Base-by-base conservation (phyloP, 2,113 vertebrate species). In the Collichthys lucidus region DNA sequence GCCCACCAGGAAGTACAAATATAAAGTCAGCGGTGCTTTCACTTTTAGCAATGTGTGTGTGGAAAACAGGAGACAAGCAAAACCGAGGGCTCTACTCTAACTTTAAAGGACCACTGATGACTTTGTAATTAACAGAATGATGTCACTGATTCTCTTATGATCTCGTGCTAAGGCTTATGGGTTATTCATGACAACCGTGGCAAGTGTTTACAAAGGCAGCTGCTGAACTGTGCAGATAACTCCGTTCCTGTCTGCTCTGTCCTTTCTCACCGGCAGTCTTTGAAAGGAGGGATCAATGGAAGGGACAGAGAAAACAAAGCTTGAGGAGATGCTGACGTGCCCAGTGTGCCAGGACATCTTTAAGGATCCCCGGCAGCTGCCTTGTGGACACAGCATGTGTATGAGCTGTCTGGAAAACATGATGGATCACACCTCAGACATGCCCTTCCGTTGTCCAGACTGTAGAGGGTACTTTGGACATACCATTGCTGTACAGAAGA, bases 321-420 rank as follows among this genome's bases (percentile, higher is more conserved):
- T 94, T 1, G 85, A 82, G 66, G 82, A 84, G 20, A 40, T 93
- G 84, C 68, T 94, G n/a, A 94, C 61, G 10, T 95, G 94, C 71
- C 81, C 92, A 1, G 90, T 95, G 70, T 94, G 94, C 55, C 92
- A 77, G 44, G 91, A 95, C 66, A 87, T 92, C 64, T 93, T 92
- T 22, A 89, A 57, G 4, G 87, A 93, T 19, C 93, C 94, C 4
- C 83, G 73, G n/a, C 90, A 91, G 82, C 87, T 95, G 47, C 86
- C 89, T 60, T 94, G 94, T 53, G 93, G 93, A 15, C 94, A 94
- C 92, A 92, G 86, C 82, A 14, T 94, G 71, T 95, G 94, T 59
- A 40, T 62, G 53, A 10, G 1, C 6, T 94, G 93, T 66, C 62
- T 94, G 64, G 82, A 92, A 6, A 65, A 49, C 7, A 44, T 93